These are phyloP conservation scores for Stichopus chloronotus DNA, from an alignment of 35 echinoderm and acorn worm genomes.

Conservation along the genomic window DNA sequence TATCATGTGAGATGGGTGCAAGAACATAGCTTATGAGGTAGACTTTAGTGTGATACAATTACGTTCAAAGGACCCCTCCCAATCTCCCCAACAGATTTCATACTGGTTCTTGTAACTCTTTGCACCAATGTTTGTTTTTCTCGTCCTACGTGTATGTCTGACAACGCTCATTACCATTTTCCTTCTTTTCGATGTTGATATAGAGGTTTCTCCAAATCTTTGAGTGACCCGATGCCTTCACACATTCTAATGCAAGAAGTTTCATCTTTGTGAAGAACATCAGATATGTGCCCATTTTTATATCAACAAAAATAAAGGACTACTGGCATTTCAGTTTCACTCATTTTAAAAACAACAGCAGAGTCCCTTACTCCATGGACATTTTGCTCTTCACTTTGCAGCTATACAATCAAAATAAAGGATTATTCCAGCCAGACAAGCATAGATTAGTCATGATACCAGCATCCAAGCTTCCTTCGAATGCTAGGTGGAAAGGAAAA, in stretches of 20 bases:
- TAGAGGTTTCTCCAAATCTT: too few species aligned
- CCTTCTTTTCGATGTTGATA: too few species aligned
- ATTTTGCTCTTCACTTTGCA: neutral
- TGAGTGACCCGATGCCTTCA: too few species aligned
- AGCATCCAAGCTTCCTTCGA: neutral
- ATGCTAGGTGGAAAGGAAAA: neutral
- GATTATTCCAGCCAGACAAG: neutral
- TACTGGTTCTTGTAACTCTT: too few species aligned
- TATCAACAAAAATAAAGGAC: neutral
- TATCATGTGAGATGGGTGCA: too few species aligned
- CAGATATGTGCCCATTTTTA: neutral
- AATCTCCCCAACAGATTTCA: too few species aligned
- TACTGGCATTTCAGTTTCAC: neutral
- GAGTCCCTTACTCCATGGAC: neutral
- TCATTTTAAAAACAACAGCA: neutral
- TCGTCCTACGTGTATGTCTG: too few species aligned
- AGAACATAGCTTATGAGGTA: too few species aligned
- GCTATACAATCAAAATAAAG: neutral
- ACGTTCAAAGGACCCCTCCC: too few species aligned
- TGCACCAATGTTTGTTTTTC: too few species aligned
- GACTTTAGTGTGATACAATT: too few species aligned
- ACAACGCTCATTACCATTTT: too few species aligned
- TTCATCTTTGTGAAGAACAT: neutral
- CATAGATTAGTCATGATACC: constrained; percentile 10
- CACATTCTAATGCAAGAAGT: neutral